A percentile compares a stretch with the other conserved stretches of the same genome.
Conservation (phyloP, 2,797 vertebrate genomes). For the Ataeniobius toweri region DNA sequence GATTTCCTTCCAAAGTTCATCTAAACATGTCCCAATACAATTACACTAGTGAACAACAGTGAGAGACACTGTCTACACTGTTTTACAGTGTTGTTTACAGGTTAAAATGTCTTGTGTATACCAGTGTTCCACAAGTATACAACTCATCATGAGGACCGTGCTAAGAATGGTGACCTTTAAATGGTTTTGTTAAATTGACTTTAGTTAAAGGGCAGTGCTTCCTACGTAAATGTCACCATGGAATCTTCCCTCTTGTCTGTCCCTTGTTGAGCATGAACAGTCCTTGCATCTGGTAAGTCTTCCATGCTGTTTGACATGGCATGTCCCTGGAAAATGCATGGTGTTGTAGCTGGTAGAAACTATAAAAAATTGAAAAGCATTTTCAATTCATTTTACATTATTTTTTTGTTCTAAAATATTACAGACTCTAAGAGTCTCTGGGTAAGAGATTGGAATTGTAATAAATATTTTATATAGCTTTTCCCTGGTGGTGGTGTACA, state of each 20-base stretch:
- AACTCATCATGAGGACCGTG: constrained; percentile 43
- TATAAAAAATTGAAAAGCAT: neutral
- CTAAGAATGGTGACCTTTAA: constrained; percentile 73
- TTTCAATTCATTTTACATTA: neutral
- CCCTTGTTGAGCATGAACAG: constrained; percentile 49
- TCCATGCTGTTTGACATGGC: constrained; percentile 32
- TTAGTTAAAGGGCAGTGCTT: constrained; percentile 71
- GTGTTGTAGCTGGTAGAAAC: neutral
- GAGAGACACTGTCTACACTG: neutral
- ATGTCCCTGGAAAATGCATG: constrained; percentile 17
- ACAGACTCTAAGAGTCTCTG: neutral
- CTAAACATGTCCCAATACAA: no score
- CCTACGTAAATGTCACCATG: constrained; percentile 69
- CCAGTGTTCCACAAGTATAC: constrained; percentile 33
- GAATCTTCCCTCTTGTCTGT: constrained; percentile 58
- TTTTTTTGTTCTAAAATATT: neutral
- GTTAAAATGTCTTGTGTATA: neutral
- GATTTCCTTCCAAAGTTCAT: no score
- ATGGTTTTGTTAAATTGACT: constrained; percentile 69
- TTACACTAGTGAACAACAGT: no score
- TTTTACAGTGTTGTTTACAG: constrained; percentile 13
- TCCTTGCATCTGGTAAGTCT: constrained; percentile 37
- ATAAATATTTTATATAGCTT: constrained; percentile 34
- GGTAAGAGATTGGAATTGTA: constrained; percentile 31
- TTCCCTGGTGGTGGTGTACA: constrained; percentile 6